Evolutionary conservation across 92 coral and sea anemone species (phyloP), one percentile per base, ranked within the genome.

Genomic region (Meandrina meandrites): DNA sequence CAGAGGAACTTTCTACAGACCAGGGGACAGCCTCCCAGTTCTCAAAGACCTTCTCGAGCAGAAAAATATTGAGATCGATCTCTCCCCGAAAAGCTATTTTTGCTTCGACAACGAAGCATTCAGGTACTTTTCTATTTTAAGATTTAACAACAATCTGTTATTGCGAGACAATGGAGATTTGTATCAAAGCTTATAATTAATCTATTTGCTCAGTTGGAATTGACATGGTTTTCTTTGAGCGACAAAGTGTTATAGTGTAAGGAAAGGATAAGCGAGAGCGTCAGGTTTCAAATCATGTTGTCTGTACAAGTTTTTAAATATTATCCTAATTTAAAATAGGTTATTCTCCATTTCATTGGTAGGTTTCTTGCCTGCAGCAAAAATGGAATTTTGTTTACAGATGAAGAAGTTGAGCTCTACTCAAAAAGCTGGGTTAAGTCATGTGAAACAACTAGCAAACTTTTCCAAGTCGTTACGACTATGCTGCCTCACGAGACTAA

Each of bases 1-100:
- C 79, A 56, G 86, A 19, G 86, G 86, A 68, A 83, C 86, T 4
- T 83, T 70, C 47, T 83, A 83, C 72, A 83, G 48, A 47, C 86
- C 86, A 24, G 86, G 86, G 3, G 79, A 83, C 79, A 83, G 47
- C 47, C 79, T 83, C 1, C 86, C 79, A 40, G 86, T 70, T 47
- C 86, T 83, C n/a, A 83, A 47, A 68, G 2, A 66, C 51, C 86
- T 83, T 13, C 67, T 83, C 3, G 0, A 69, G 18, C 11, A 15
- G 37, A 24, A 47, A 0, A 47, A 64, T 1, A 27, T 83, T 47
- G 67, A 1, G 3, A 83, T 83, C 66, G 17, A 45, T 0, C 9
- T 83, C 15, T 83, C 86, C 47, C 79, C 79, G 5, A 66, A 78
- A 83, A 50, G 34, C 9, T 74, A 74, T 21, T 74, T 36, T 37